Percentiles rank a stretch among this genome's conserved stretches.
These are phyloP conservation scores for Camponotus floridanus DNA, from an alignment of 1,140 invertebrate genomes.

Conservation along the genomic window DNA sequence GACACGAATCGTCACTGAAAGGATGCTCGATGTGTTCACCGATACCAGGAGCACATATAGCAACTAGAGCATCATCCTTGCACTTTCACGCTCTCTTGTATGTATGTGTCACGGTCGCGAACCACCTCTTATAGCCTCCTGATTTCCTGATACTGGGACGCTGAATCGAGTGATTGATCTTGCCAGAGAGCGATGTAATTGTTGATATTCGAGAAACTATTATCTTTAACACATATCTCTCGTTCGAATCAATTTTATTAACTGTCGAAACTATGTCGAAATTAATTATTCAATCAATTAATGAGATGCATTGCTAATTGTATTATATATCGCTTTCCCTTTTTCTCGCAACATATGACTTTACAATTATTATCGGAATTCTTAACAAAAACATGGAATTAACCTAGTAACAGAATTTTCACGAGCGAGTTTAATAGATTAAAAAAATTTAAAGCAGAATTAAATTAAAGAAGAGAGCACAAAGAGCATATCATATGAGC, in stretches of 20 bases:
- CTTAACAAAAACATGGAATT: constrained; percentile 14
- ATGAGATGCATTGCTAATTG: not conserved
- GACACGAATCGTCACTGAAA: constrained; percentile 61
- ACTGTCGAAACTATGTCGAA: not conserved
- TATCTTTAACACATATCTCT: not conserved
- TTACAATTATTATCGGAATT: constrained; percentile 26
- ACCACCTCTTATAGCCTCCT: constrained; percentile 69
- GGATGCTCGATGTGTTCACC: constrained; percentile 75
- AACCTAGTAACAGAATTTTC: constrained; percentile 12
- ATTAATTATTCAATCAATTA: constrained; percentile 21
- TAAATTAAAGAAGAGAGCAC: not conserved
- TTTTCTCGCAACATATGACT: not conserved
- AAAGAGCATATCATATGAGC: not conserved
- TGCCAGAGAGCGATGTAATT: constrained; percentile 47
- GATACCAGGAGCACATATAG: constrained; percentile 78
- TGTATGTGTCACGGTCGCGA: constrained; percentile 60
- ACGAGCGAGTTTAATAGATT: not conserved
- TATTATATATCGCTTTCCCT: not conserved
- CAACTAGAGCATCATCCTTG: constrained; percentile 57
- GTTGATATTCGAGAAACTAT: constrained; percentile 41
- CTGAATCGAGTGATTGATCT: constrained; percentile 67
- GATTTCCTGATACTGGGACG: constrained; percentile 77
- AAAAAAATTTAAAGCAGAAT: constrained; percentile 18
- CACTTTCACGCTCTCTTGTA: constrained; percentile 66
- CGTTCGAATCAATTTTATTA: not conserved